Evolutionary conservation across 2,113 vertebrate species (phyloP).

Genomic region (Pelecanoides urinatrix): DNA sequence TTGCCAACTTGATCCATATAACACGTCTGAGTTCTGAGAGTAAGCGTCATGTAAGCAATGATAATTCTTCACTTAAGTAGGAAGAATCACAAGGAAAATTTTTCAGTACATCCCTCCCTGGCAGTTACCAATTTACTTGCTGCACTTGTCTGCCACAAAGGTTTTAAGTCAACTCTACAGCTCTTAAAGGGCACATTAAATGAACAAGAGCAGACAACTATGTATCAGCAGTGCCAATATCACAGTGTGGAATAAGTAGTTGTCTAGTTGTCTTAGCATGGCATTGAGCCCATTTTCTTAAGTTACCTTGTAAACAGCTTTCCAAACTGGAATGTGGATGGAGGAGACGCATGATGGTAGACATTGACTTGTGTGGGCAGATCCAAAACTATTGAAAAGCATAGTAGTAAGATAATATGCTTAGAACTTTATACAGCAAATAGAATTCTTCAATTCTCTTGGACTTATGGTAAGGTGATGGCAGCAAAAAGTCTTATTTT

Average conservation of each 20-base stretch:
- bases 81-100: not conserved
- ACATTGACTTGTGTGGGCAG: not conserved
- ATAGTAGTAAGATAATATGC: not conserved
- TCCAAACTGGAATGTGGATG: not conserved
- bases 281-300: not conserved
- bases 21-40: not conserved
- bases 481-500: not conserved
- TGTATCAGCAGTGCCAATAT: not conserved
- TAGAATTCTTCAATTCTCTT: not conserved
- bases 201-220: not conserved
- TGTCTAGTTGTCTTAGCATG: not conserved
- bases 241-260: not conserved
- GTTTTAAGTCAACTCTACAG: slow-evolving; percentile 13
- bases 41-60: not conserved
- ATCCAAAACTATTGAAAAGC: not conserved
- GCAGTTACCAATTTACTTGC: slow-evolving; percentile 6
- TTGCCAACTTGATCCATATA: slow-evolving; percentile 37
- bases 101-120: not conserved
- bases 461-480: not conserved
- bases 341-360: not conserved
- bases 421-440: not conserved
- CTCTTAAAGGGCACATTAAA: not conserved
- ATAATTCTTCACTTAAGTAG: slow-evolving; percentile 21
- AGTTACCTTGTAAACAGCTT: not conserved
- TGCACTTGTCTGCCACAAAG: not conserved